Evolutionary conservation across 2,888 invertebrate species (phyloP).

Genomic region (Spialia ferax): DNA sequence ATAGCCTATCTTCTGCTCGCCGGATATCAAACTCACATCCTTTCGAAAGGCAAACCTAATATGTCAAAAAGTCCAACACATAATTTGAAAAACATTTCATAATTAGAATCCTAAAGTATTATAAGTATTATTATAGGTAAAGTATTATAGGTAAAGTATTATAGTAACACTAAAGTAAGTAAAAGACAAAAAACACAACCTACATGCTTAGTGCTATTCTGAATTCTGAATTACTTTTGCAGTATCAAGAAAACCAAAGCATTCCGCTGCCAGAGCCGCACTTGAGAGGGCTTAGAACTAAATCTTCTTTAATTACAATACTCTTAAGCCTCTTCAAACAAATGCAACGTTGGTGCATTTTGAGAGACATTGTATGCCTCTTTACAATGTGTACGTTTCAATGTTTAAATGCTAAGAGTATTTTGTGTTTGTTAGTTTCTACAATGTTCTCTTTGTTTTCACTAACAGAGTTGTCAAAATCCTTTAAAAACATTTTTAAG

Average conservation of each 20-base stretch:
- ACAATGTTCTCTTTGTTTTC: no score
- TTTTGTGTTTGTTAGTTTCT: not conserved
- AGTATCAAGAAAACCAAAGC: not conserved
- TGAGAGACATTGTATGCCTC: not conserved
- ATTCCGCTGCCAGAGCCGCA: constrained; percentile 6
- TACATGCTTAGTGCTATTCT: not conserved
- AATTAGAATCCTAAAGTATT: not conserved
- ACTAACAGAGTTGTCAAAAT: no score
- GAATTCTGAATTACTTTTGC: not conserved
- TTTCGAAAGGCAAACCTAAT: no score
- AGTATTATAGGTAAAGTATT: no score
- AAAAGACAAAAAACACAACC: not conserved
- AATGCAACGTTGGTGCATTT: not conserved
- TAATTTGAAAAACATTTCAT: not conserved
- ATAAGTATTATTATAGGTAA: no score
- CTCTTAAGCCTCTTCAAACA: constrained; percentile 28
- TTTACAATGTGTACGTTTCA: not conserved
- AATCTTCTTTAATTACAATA: constrained; percentile 33
- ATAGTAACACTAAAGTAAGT: no score
- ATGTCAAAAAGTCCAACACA: no score
- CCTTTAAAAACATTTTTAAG: no score
- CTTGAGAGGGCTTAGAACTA: constrained; percentile 16
- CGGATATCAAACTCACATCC: no score
- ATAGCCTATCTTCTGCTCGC: no score
- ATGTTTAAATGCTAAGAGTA: not conserved